phyloP scores from a whole-genome alignment of 2,797 vertebrate genomes.

The Cyclopterus lumpus region DNA sequence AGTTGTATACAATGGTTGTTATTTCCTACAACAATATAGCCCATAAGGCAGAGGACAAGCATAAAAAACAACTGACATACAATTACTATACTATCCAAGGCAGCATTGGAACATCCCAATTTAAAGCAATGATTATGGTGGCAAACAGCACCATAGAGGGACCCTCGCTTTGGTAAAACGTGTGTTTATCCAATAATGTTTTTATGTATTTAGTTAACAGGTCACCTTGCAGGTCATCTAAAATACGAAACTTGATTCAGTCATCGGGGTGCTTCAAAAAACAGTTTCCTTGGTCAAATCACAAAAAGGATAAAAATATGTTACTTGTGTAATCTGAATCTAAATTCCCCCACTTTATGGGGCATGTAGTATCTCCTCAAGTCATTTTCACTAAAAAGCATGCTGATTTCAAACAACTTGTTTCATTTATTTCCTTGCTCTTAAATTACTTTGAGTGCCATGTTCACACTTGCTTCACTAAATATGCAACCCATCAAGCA shows the following conservation, averaged over 20 bases:
- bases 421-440: slow-evolving; percentile 31
- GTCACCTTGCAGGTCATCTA: background rate
- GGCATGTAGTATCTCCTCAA: background rate
- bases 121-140: background rate
- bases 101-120: background rate
- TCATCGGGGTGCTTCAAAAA: background rate
- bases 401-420: slow-evolving; percentile 26
- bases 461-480: slow-evolving; percentile 20
- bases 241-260: background rate
- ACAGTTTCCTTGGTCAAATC: background rate
- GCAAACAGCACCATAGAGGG: background rate
- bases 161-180: background rate
- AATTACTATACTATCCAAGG: background rate
- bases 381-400: slow-evolving; percentile 15
- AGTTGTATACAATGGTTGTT: background rate
- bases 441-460: slow-evolving; percentile 32
- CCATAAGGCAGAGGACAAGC: background rate
- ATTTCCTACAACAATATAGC: background rate
- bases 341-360: background rate
- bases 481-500: slow-evolving; percentile 47
- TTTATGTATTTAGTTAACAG: too few relatives aligned
- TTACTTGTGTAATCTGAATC: background rate
- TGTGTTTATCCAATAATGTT: background rate
- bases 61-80: background rate
- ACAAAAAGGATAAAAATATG: background rate